Evolutionary conservation across 2,113 vertebrate genomes (phyloP), one percentile per base, ranked within the genome.

Genomic region (Prinia subflava): DNA sequence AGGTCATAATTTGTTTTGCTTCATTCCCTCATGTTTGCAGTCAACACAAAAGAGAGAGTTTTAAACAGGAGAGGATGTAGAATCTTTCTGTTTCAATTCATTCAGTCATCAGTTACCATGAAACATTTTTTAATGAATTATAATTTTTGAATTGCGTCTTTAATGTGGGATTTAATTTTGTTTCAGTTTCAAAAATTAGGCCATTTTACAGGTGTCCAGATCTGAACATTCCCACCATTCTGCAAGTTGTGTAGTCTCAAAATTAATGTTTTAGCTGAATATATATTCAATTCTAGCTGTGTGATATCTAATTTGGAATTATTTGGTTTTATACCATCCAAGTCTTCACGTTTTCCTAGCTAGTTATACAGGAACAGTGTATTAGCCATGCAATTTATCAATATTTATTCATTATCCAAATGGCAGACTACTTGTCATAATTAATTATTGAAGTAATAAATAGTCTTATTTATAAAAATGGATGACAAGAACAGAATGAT

Each of bases 391-490:
- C 95, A 98, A 99, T 99, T 99, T 98, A 98, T 99, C 99, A 99
- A 97, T 98, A 98, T 99, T 99, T 98, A 98, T 97, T 98, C 97
- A 96, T 98, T 98, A 98, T 97, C 97, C 95, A 98, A 98, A 98
- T 98, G 98, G 97, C 98, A 98, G 98, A 97, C 97, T 98, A 97
- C 98, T 98, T 99, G 98, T 99, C 99, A 98, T 98, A 98, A 99
- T 98, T 98, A 98, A 99, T 99, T 99, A 99, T 97, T 97, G 97
- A 98, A 88, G 97, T 98, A 98, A 99, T 99, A 98, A 99, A 99
- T 99, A 98, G 97, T 96, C 96, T 98, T 98, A 98, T 98, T 98
- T 98, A 98, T 99, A 98, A 98, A 96, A 98, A 96, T 94, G 87
- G 97, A 98, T 98, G 98, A 98, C 98, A 98, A 98, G 97, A 96